These are phyloP conservation scores for Megalops atlanticus DNA, from an alignment of 2,113 vertebrate genomes.

Conservation along the genomic window DNA sequence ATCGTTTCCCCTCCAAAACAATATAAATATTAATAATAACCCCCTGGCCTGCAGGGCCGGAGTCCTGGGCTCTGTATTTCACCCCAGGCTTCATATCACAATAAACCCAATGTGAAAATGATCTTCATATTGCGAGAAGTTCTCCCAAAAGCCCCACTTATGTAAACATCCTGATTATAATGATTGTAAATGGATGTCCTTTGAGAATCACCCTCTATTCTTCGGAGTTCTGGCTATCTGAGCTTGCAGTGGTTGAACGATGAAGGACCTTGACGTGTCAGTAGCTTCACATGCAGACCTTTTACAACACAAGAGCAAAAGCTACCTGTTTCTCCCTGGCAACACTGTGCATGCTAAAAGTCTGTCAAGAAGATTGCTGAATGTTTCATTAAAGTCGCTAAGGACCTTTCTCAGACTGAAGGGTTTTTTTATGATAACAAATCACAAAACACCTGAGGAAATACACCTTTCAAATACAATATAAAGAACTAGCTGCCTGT, in stretches of 20 bases:
- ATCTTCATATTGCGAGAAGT: conserved; percentile 19
- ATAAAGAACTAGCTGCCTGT: no score
- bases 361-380: neutral
- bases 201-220: neutral
- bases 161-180: conserved; percentile 30
- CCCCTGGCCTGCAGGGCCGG: neutral
- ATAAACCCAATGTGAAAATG: conserved; percentile 16
- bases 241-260: conserved; percentile 29
- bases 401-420: no score
- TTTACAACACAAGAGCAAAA: conserved; percentile 44
- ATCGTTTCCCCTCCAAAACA: conserved; percentile 48
- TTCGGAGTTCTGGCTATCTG: conserved; percentile 30
- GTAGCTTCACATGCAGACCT: conserved; percentile 53
- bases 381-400: neutral
- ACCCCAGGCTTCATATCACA: conserved; percentile 1
- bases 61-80: conserved; percentile 9
- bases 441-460: neutral
- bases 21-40: conserved; percentile 38
- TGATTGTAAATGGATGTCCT: neutral
- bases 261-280: conserved; percentile 49
- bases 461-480: neutral
- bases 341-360: neutral
- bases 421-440: no score
- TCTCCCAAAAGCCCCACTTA: neutral
- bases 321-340: no score